phyloP scores from a whole-genome alignment of 2,797 vertebrate genomes.

The Enteromius anoplus region DNA sequence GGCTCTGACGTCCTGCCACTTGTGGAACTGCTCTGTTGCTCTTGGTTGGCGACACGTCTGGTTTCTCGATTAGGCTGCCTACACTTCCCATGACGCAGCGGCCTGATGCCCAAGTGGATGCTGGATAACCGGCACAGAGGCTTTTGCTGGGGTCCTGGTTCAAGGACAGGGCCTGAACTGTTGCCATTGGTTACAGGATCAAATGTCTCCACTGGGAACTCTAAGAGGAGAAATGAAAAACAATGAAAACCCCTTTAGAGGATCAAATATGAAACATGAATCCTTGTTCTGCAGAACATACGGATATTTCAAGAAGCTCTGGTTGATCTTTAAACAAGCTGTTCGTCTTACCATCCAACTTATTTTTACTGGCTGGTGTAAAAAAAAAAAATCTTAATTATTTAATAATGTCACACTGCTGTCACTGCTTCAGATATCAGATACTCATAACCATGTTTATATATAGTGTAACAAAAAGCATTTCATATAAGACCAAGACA shows the following conservation, averaged over 20 bases:
- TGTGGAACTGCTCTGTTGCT: constrained; percentile 80
- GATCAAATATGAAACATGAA: constrained; percentile 3
- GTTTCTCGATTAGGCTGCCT: constrained; percentile 93
- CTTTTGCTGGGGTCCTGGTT: constrained; percentile 82
- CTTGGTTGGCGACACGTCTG: constrained; percentile 84
- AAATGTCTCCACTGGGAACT: constrained; percentile 70
- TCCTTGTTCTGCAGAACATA: constrained; percentile 1
- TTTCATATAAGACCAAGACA: neutral
- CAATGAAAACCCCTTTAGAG: neutral
- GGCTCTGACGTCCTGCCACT: constrained; percentile 83
- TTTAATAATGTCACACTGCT: neutral
- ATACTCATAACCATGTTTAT: neutral
- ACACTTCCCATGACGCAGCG: constrained; percentile 93
- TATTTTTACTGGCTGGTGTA: neutral
- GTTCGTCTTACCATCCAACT: neutral
- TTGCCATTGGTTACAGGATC: constrained; percentile 92
- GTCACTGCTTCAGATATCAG: neutral
- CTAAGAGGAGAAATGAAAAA: constrained; percentile 68
- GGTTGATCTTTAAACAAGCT: constrained; percentile 1
- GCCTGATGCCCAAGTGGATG: constrained; percentile 69
- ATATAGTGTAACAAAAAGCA: neutral
- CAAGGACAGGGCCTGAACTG: constrained; percentile 86
- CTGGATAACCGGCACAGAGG: constrained; percentile 71
- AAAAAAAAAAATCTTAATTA: neutral
- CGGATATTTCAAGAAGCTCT: neutral